Evolutionary conservation across 2,113 vertebrate species (phyloP), one percentile per base, ranked within the genome.

Genomic region (Hypomesus transpacificus): DNA sequence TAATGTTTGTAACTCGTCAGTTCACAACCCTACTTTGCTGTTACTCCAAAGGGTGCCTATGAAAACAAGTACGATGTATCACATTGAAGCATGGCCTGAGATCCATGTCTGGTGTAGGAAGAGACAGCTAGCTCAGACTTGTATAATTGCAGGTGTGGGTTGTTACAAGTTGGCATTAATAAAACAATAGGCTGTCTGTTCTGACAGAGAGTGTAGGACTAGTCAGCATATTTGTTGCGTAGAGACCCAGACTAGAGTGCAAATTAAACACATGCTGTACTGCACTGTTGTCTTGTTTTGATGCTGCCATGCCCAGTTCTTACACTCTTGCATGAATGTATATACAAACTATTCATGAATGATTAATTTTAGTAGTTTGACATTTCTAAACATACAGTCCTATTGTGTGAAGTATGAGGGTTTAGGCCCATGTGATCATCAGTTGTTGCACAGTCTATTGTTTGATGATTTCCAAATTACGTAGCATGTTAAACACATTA

Each of bases 131-230:
- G 77, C 66, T 80, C 79, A 66, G 59, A 52, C 77, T 75, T 72
- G 59, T 84, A 71, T 84, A 76, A 84, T 78, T 79, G 39, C 68
- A 75, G 26, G 66, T 69, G 67, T 80, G 71, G 79, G 66, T 77
- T 75, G 67, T 68, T 17, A 78, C 70, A 68, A 68, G 75, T 74
- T 79, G 77, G 63, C 74, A 80, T 66, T 74, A 70, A 62, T 76
- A 13, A 85, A 80, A 89, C 84, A 86, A 85, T 84, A 56, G 65
- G 18, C 64, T 86, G 57, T 74, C 52, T 86, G 74, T 89, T 79
- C 46, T 73, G 24, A 80, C 68, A 68, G 28, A 82, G 26, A 31
- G 69, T 70, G 53, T 56, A 62, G 50, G 34, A 56, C 54, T 75
- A 54, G 26, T 70, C 53, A 75, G 53, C 57, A 69, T 81, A 20